Conservation (phyloP, 2,113 vertebrate genomes). For the Corydoras maculifer region DNA sequence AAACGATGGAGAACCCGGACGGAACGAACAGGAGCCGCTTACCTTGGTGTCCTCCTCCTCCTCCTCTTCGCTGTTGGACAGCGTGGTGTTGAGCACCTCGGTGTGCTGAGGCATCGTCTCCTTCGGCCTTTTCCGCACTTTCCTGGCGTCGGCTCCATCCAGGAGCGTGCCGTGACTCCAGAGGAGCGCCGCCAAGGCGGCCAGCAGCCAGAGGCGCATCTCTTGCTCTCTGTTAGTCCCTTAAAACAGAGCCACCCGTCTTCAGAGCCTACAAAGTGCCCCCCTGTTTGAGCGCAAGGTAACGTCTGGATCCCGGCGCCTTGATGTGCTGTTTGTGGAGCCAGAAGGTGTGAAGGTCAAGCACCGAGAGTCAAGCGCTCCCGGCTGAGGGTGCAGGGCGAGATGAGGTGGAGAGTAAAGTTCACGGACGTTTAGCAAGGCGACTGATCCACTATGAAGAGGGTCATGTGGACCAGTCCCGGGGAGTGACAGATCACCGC, state of each 20-base stretch:
- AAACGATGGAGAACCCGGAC: background rate
- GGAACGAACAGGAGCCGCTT: conserved; percentile 2
- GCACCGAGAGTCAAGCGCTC: conserved; percentile 18
- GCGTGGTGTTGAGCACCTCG: conserved; percentile 71
- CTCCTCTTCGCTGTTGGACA: conserved; percentile 79
- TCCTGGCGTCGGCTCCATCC: conserved; percentile 64
- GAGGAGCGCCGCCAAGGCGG: conserved; percentile 64
- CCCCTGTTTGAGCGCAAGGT: background rate
- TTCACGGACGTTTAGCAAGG: conserved; percentile 49
- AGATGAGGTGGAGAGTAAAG: conserved; percentile 53
- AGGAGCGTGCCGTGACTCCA: conserved; percentile 73
- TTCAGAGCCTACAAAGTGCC: background rate
- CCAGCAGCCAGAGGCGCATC: conserved; percentile 73
- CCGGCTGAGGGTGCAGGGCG: conserved; percentile 44
- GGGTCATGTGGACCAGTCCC: conserved; percentile 65
- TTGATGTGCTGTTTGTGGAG: conserved; percentile 7
- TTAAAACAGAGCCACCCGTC: conserved; percentile 18
- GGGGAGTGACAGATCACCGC: conserved; percentile 66
- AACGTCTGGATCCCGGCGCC: background rate
- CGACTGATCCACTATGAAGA: conserved; percentile 72
- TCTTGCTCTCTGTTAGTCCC: conserved; percentile 44
- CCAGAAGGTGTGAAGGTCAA: conserved; percentile 21
- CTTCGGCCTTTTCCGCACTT: conserved; percentile 71
- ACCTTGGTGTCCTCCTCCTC: conserved; percentile 66
- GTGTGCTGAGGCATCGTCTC: conserved; percentile 67